These are phyloP conservation scores for Cirrhinus mrigala DNA, from an alignment of 2,797 vertebrate species.

Conservation along the genomic window DNA sequence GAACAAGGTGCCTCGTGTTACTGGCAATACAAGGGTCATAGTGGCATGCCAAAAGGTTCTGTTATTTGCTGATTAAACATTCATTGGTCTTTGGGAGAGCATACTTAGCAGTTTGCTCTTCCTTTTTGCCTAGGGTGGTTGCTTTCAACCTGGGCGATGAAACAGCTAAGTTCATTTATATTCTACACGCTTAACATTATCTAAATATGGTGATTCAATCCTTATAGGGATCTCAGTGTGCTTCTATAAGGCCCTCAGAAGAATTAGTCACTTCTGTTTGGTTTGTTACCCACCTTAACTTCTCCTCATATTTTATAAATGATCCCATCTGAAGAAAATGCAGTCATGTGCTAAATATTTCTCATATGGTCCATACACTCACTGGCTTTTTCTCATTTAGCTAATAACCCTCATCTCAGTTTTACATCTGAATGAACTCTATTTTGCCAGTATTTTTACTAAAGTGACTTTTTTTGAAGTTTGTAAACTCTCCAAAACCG, in stretches of 20 bases:
- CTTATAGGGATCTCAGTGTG: constrained; percentile 33
- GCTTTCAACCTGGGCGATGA: neutral
- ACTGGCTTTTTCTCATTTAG: constrained; percentile 36
- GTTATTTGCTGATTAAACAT: constrained; percentile 14
- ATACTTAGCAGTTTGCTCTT: neutral
- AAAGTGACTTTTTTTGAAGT: constrained; percentile 29
- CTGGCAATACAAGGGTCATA: constrained; percentile 30
- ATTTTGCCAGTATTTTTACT: constrained; percentile 40
- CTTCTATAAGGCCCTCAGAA: constrained; percentile 53
- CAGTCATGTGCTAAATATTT: constrained; percentile 52
- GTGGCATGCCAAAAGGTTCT: constrained; percentile 9
- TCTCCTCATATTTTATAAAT: constrained; percentile 57
- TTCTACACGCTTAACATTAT: constrained; percentile 2
- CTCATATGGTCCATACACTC: constrained; percentile 36
- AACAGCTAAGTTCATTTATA: neutral
- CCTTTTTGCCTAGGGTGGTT: neutral
- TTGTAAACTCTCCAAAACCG: neutral
- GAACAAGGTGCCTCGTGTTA: constrained; percentile 20
- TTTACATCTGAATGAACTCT: constrained; percentile 48
- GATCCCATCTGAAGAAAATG: constrained; percentile 49
- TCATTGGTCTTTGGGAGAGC: neutral
- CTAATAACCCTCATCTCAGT: constrained; percentile 33
- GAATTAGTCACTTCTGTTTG: constrained; percentile 47
- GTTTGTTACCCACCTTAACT: constrained; percentile 16
- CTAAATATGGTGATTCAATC: constrained; percentile 48